Conservation (phyloP, 2,113 vertebrate species). For the Aptenodytes patagonicus region DNA sequence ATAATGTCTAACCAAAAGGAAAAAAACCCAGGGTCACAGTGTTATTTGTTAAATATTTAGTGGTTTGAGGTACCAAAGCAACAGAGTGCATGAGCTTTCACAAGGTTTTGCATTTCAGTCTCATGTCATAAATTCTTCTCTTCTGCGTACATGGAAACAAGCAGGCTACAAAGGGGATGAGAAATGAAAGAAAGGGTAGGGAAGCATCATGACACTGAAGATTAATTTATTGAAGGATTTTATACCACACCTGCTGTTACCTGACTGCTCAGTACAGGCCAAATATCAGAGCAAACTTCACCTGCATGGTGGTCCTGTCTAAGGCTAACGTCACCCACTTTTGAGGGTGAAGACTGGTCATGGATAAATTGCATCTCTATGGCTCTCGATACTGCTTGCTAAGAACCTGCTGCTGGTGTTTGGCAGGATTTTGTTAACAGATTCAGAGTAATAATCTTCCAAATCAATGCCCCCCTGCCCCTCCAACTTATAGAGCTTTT, state of each 20-base stretch:
- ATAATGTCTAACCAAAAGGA: not conserved
- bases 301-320: accelerated
- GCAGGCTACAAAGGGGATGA: not conserved
- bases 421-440: not conserved
- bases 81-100: not conserved
- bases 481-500: not conserved
- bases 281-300: not conserved
- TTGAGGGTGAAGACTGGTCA: not conserved
- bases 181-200: not conserved
- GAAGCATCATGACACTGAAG: not conserved
- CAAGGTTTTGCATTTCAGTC: not conserved
- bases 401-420: not conserved
- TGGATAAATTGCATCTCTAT: not conserved
- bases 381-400: not conserved
- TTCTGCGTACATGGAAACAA: not conserved
- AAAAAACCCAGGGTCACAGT: not conserved
- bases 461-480: not conserved
- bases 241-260: not conserved
- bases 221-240: not conserved
- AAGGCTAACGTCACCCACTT: not conserved
- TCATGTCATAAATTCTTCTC: not conserved
- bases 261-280: not conserved
- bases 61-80: not conserved
- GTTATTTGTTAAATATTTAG: not conserved
- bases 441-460: not conserved